These are phyloP conservation scores for Batillaria attramentaria DNA, from an alignment of 1,140 invertebrate species.

Conservation along the genomic window DNA sequence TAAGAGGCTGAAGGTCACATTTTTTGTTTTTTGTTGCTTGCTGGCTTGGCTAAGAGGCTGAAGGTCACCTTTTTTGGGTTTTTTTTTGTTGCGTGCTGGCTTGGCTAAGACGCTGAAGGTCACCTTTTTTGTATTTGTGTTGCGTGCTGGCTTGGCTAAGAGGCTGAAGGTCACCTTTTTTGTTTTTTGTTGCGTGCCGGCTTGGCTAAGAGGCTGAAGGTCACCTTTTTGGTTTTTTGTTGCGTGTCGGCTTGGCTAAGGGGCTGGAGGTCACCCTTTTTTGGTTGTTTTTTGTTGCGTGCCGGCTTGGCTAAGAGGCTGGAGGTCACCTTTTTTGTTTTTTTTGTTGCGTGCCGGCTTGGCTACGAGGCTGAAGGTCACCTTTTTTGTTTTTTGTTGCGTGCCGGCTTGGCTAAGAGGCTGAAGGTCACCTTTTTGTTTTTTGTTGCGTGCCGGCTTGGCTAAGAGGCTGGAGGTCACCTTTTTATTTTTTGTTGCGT, in stretches of 20 bases:
- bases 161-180: neutral
- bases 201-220: neutral
- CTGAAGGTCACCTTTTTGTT: neutral
- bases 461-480: neutral
- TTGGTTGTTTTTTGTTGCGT: neutral
- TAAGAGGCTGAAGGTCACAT: neutral
- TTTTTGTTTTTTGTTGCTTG: neutral
- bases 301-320: no score
- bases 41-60: neutral
- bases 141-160: neutral
- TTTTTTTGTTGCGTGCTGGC: neutral
- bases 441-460: neutral
- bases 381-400: neutral
- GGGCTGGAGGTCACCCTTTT: neutral
- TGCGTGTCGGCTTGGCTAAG: neutral
- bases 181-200: neutral
- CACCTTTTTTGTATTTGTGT: no score
- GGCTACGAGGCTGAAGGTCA: neutral
- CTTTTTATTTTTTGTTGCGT: no score
- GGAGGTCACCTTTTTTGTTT: no score
- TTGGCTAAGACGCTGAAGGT: no score
- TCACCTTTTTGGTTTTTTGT: neutral
- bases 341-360: no score
- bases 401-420: neutral
- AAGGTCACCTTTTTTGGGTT: neutral